phyloP scores from a whole-genome alignment of 2,888 invertebrate species.

The Acronicta alni region DNA sequence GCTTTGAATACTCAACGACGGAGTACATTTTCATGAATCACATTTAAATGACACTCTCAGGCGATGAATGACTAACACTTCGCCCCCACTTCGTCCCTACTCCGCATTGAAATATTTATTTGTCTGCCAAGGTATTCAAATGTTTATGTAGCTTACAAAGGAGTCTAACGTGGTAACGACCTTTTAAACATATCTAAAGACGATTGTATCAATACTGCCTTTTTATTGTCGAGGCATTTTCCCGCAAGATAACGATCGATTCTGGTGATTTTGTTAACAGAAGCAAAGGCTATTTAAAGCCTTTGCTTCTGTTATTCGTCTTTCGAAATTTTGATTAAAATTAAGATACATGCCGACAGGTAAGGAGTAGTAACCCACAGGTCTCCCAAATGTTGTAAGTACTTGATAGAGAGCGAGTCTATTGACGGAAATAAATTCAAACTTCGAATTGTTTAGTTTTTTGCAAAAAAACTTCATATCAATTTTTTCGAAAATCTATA shows the following conservation, averaged over 20 bases:
- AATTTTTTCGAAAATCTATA: no score
- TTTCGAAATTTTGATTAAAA: no score
- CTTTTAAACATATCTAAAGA: conserved; percentile 33
- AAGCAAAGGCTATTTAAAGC: no score
- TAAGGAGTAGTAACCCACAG: no score
- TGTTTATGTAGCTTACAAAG: conserved; percentile 42
- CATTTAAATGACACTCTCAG: conserved; percentile 71
- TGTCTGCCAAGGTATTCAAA: conserved; percentile 63
- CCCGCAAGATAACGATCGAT: conserved; percentile 1
- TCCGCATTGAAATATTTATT: conserved; percentile 71
- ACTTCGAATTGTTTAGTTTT: no score
- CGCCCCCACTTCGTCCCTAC: conserved; percentile 61
- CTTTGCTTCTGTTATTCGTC: no score
- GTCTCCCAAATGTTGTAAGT: no score
- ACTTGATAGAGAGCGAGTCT: no score
- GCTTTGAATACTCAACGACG: conserved; percentile 41
- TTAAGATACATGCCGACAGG: no score
- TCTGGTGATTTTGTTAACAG: no score
- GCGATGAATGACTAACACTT: conserved; percentile 71
- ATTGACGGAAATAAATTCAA: no score
- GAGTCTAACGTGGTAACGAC: conserved; percentile 18
- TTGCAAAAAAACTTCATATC: no score
- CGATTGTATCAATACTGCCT: conserved; percentile 13
- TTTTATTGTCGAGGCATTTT: conserved; percentile 15
- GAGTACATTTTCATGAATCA: conserved; percentile 72